Evolutionary conservation across 1,140 invertebrate species (phyloP).

Genomic region (Rhagoletis zephyria): DNA sequence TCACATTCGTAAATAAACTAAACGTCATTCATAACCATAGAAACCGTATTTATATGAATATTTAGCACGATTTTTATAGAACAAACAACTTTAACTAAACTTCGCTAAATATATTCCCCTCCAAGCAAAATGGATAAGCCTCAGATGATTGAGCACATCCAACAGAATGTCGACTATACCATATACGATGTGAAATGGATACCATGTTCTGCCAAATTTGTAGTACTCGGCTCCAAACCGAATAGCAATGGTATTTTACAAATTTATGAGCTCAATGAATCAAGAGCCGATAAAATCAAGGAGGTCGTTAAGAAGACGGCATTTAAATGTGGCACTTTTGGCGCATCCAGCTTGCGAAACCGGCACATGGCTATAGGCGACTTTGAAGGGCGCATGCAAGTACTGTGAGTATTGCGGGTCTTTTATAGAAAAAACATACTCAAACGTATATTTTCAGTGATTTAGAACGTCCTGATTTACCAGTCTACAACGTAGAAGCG

Average conservation of each 20-base stretch:
- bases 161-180: slow-evolving; percentile 88
- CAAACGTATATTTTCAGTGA: slow-evolving; percentile 78
- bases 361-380: slow-evolving; percentile 91
- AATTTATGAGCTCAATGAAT: slow-evolving; percentile 87
- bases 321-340: slow-evolving; percentile 95
- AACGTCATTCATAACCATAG: slow-evolving; percentile 2
- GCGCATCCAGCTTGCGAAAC: slow-evolving; percentile 84
- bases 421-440: too few relatives aligned
- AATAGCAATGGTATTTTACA: slow-evolving; percentile 88
- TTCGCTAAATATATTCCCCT: neutral
- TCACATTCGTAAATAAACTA: slow-evolving; percentile 8
- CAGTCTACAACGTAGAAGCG: slow-evolving; percentile 87
- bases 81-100: neutral
- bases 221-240: slow-evolving; percentile 88
- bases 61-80: slow-evolving; percentile 23
- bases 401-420: slow-evolving; percentile 78
- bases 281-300: slow-evolving; percentile 82
- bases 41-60: slow-evolving; percentile 18
- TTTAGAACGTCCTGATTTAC: slow-evolving; percentile 80
- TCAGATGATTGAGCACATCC: slow-evolving; percentile 90
- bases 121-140: slow-evolving; percentile 80
- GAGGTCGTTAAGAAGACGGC: slow-evolving; percentile 84
- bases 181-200: slow-evolving; percentile 96
- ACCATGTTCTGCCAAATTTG: slow-evolving; percentile 91
- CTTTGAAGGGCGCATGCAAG: slow-evolving; percentile 88